Conservation (phyloP, 2,797 vertebrate species). For the Hozukius guyotensis region DNA sequence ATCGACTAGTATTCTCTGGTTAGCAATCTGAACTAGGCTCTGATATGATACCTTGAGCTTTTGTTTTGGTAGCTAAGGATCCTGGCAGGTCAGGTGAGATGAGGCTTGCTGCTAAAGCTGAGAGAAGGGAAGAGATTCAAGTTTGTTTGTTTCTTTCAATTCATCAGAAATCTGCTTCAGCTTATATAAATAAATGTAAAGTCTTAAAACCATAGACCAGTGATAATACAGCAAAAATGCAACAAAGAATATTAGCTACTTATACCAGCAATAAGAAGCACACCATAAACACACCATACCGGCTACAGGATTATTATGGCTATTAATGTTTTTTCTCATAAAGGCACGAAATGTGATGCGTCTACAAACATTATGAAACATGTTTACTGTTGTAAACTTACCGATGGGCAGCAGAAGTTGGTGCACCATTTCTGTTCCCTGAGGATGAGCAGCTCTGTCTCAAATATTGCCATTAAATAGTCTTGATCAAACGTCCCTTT, state of each 20-base stretch:
- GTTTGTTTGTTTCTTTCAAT: not conserved
- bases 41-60: constrained; percentile 87
- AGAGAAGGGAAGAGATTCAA: not conserved
- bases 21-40: not conserved
- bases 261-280: not conserved
- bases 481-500: not conserved
- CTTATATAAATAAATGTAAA: not conserved
- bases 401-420: constrained; percentile 71
- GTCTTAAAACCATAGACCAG: not conserved
- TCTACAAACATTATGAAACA: not conserved
- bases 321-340: not conserved
- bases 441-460: constrained; percentile 24
- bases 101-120: constrained; percentile 91
- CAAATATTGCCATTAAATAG: constrained; percentile 40
- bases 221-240: not conserved
- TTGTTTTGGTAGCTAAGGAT: constrained; percentile 81
- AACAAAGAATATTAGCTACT: not conserved
- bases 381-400: constrained; percentile 47
- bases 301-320: not conserved
- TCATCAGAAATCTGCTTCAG: not conserved
- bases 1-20: too few relatives aligned
- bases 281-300: not conserved
- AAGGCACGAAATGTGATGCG: not conserved
- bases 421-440: constrained; percentile 90
- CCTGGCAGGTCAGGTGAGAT: constrained; percentile 88